phyloP scores from a whole-genome alignment of 2,888 invertebrate genomes.

The Argyresthia albistria region DNA sequence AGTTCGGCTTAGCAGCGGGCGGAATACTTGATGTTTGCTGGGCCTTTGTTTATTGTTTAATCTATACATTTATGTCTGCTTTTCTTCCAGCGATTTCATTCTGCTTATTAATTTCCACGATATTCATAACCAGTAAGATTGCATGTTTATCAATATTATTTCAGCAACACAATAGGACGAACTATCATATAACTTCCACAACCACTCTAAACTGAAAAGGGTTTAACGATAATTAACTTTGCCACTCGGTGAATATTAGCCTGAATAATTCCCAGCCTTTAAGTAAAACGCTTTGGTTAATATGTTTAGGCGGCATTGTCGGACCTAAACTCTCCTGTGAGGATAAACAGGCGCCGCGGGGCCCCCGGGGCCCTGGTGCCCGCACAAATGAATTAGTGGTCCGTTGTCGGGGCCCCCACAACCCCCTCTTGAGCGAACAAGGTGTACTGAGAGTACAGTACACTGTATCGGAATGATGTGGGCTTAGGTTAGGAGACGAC shows the following conservation, averaged over 20 bases:
- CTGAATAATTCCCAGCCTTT: too few species aligned
- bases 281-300: constrained; percentile 46
- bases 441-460: background rate
- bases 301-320: constrained; percentile 66
- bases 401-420: constrained; percentile 25
- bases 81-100: too few species aligned
- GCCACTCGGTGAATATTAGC: too few species aligned
- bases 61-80: constrained; percentile 19
- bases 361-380: constrained; percentile 30
- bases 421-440: constrained; percentile 18
- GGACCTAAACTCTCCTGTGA: constrained; percentile 69
- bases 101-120: too few species aligned
- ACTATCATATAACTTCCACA: too few species aligned
- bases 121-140: too few species aligned
- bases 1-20: constrained; percentile 19
- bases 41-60: constrained; percentile 25
- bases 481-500: too few species aligned
- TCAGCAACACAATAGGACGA: too few species aligned
- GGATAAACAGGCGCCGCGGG: constrained; percentile 55
- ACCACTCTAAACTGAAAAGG: too few species aligned
- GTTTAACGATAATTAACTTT: too few species aligned
- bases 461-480: too few species aligned
- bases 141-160: too few species aligned
- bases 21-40: constrained; percentile 1
- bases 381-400: constrained; percentile 65